Percentiles rank a stretch among this genome's conserved stretches.
Evolutionary conservation across 2,113 vertebrate genomes (phyloP).

Genomic region (Heterochromis multidens): DNA sequence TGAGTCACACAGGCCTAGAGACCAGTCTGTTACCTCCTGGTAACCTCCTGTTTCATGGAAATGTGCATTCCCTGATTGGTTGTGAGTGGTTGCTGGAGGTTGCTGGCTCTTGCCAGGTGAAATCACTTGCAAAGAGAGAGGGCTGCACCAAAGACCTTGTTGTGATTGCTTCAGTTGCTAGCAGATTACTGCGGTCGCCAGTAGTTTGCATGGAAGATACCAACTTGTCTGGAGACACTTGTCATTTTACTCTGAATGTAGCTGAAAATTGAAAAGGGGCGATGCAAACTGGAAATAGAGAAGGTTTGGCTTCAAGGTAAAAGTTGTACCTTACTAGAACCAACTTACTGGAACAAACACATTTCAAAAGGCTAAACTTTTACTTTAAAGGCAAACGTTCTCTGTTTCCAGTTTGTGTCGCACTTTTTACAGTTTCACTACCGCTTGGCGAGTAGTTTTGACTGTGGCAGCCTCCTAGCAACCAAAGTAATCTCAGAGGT

Average conservation of each 20-base stretch:
- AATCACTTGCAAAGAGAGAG: background rate
- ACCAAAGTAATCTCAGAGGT: background rate
- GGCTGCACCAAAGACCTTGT: background rate
- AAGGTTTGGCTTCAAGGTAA: background rate
- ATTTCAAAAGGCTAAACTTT: background rate
- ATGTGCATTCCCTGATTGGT: background rate
- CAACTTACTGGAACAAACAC: background rate
- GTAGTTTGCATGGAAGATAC: background rate
- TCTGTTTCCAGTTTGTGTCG: background rate
- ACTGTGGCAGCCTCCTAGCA: background rate
- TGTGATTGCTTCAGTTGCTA: background rate
- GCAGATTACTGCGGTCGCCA: background rate
- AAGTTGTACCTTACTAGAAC: background rate
- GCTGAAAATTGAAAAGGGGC: background rate
- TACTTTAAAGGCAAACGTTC: background rate
- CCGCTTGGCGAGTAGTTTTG: background rate
- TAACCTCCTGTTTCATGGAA: too few relatives aligned
- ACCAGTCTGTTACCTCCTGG: background rate
- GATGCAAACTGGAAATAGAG: background rate
- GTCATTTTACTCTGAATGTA: background rate
- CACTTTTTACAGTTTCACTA: background rate
- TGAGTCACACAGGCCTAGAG: background rate
- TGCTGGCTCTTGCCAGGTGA: background rate
- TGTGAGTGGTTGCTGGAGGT: background rate
- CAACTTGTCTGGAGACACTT: background rate